Base-by-base conservation (phyloP, 2,113 vertebrate genomes). In the Carassius gibelio region DNA sequence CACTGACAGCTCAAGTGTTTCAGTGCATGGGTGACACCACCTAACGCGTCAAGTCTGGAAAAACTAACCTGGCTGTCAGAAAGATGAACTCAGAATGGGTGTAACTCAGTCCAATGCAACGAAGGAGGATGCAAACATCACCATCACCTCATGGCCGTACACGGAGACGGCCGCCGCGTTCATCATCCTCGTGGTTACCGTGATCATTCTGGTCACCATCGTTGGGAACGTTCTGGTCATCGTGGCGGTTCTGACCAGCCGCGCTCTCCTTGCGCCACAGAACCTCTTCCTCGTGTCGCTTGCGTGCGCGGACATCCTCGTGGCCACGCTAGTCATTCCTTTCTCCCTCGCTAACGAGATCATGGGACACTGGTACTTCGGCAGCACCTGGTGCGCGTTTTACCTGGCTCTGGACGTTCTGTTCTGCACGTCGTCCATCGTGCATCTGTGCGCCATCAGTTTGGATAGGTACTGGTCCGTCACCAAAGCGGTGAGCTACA, bases 201-300 rank as follows among this genome's bases (percentile, higher is more conserved):
- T 93, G 0, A 86, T 96, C 71, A 94, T 96, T 50, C 83, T 96
- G 88, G 92, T 95, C 15, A 97, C 95, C 0, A 92, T 97, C 83
- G 88, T 95, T 83, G 96, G 96, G 0, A 97, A 97, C 0, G 84
- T 91, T 0, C 88, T 97, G 88, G 96, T 97, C 0, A 96, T 96
- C 77, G 94, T 93, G 78, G 96, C 96, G 0, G 89, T 97, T 30
- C 93, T 96, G 88, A 97, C 97, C 55, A 98, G 97, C 89, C 95
- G 95, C 38, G 96, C 96, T 0, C 94, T 99, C 36, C 94, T 94
- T 30, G 96, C 97, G 0, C 97, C 97, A 0, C 97, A 98, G 88
- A 97, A 98, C 90, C 95, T 98, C 48, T 98, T 99, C 89, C 92
- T 98, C 68, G 96, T 98, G 90, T 99, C 97, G 0, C 86, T 98